A percentile compares a stretch with the other conserved stretches of the same genome.
These are phyloP conservation scores for Deroptyus accipitrinus DNA, from an alignment of 2,113 vertebrate species.

Conservation along the genomic window DNA sequence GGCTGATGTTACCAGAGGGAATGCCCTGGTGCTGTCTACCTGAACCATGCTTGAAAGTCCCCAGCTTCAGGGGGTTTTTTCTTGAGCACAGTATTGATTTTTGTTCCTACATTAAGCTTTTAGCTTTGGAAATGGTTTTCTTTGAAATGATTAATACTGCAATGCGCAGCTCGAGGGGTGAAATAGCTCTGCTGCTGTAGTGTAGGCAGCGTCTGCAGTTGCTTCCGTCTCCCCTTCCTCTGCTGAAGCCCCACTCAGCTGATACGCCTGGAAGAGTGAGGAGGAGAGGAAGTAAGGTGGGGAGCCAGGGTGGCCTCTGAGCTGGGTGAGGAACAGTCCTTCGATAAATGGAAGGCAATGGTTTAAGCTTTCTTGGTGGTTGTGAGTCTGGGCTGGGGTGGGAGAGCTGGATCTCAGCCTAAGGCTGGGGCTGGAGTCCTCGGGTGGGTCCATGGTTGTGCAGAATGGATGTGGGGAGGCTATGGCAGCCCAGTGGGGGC, in stretches of 20 bases:
- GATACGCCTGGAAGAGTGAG: neutral
- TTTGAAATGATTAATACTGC: constrained; percentile 38
- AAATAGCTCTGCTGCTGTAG: neutral
- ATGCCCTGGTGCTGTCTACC: neutral
- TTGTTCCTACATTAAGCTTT: constrained; percentile 49
- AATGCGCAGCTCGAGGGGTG: neutral
- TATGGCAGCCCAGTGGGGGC: neutral
- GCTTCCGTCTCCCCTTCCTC: neutral
- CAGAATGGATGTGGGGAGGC: neutral
- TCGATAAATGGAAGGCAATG: neutral
- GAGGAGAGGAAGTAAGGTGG: neutral
- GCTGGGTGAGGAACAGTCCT: constrained; percentile 11
- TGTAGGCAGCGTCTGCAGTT: neutral
- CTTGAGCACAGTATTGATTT: constrained; percentile 56
- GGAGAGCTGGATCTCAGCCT: neutral
- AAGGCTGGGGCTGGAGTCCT: neutral
- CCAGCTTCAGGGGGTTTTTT: neutral
- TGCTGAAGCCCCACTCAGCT: neutral
- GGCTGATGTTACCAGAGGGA: neutral
- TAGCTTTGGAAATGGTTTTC: constrained; percentile 27
- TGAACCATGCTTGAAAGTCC: constrained; percentile 14
- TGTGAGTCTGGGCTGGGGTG: neutral
- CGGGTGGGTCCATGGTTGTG: neutral
- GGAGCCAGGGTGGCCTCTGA: neutral
- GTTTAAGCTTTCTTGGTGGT: neutral